Conservation (phyloP, 2,888 invertebrate genomes). For the Callosobruchus maculatus region DNA sequence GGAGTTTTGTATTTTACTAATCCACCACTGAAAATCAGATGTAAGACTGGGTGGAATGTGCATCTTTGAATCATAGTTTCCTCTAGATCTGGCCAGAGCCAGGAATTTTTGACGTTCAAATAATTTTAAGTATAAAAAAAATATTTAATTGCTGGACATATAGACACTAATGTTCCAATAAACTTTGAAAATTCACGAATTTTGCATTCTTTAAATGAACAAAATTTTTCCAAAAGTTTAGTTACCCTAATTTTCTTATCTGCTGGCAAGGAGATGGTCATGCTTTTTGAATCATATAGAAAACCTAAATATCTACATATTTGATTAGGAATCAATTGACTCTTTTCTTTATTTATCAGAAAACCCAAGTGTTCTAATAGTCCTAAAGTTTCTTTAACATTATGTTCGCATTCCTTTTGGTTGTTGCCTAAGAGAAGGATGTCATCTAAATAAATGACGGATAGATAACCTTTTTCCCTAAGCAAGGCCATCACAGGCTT, state of each 20-base stretch:
- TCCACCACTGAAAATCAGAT: slow-evolving; percentile 24
- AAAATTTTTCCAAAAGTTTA: not conserved
- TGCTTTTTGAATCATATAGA: slow-evolving; percentile 1
- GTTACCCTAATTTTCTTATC: not conserved
- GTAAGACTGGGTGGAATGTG: not conserved
- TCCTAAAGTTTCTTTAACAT: not conserved
- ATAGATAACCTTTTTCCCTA: not conserved
- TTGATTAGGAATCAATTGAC: not conserved
- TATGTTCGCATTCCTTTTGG: not conserved
- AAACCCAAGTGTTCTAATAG: not conserved
- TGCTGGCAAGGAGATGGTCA: not conserved
- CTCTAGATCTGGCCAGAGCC: not conserved
- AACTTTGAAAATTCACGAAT: not conserved
- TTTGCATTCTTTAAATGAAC: not conserved
- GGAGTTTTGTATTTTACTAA: slow-evolving; percentile 7
- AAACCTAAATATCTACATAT: slow-evolving; percentile 8
- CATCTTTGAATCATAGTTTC: slow-evolving; percentile 10
- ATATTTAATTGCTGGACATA: not conserved
- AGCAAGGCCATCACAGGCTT: slow-evolving; percentile 2
- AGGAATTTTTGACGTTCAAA: slow-evolving; percentile 3
- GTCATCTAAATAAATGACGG: slow-evolving; percentile 8
- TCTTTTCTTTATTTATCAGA: not conserved
- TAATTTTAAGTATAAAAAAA: slow-evolving; percentile 12
- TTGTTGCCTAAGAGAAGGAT: slow-evolving; percentile 1
- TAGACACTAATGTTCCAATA: not conserved